Percentiles rank a stretch among this genome's conserved stretches.
Conservation (phyloP, 2,113 vertebrate genomes). For the Bostrychus sinensis region DNA sequence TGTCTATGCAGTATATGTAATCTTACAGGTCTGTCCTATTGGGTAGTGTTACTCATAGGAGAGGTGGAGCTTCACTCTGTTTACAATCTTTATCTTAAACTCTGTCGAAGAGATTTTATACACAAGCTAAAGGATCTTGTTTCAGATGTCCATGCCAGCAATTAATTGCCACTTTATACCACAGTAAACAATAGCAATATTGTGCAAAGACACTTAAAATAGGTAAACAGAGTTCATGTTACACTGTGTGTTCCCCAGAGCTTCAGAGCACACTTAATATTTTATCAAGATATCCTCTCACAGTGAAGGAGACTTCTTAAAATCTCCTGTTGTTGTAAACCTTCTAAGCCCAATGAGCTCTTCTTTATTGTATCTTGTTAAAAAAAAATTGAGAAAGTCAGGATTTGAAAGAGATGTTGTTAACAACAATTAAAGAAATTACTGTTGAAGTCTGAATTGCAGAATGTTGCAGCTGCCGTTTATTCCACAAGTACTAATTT, state of each 20-base stretch:
- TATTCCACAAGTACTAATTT: not conserved
- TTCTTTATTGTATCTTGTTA: not conserved
- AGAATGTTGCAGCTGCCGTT: not conserved
- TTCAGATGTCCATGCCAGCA: constrained; percentile 1
- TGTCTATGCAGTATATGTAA: constrained; percentile 17
- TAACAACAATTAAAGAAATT: not conserved
- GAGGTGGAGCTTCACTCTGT: constrained; percentile 52
- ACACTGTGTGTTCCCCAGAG: constrained; percentile 1
- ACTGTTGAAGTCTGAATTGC: not conserved
- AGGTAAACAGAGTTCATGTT: constrained; percentile 11
- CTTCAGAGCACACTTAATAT: constrained; percentile 18
- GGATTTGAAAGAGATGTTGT: not conserved
- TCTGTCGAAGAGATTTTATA: constrained; percentile 10
- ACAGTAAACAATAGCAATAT: too few species aligned
- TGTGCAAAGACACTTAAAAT: not conserved
- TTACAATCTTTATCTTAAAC: constrained; percentile 43
- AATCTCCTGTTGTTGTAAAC: constrained; percentile 5
- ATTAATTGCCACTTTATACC: too few species aligned
- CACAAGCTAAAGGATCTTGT: constrained; percentile 2
- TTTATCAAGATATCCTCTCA: constrained; percentile 30
- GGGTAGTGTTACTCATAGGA: constrained; percentile 36
- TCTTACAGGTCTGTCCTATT: constrained; percentile 24
- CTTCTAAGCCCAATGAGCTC: not conserved
- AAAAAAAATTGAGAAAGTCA: not conserved
- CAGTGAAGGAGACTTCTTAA: constrained; percentile 1